A percentile compares a stretch with the other conserved stretches of the same genome.
phyloP scores from a whole-genome alignment of 1,140 invertebrate species.

The Venustaconcha ellipsiformis region DNA sequence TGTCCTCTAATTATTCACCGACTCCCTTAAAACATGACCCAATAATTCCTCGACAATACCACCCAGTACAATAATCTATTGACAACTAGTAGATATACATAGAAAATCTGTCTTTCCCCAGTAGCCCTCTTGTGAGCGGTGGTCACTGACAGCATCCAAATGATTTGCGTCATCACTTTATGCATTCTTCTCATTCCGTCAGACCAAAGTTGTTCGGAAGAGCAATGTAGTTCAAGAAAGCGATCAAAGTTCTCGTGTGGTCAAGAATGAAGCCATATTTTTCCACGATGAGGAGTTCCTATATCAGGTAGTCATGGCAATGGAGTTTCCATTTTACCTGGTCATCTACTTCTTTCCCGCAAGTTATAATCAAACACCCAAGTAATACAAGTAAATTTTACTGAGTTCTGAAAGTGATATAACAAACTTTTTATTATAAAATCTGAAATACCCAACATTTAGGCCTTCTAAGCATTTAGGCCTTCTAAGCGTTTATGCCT shows the following conservation, averaged over 20 bases:
- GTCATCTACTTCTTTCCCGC: conserved; percentile 1
- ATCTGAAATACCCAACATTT: neutral
- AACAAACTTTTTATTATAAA: neutral
- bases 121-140: no score
- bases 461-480: neutral
- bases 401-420: conserved; percentile 2
- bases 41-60: no score
- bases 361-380: neutral
- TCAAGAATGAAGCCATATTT: conserved; percentile 37
- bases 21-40: no score
- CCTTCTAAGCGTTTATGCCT: neutral
- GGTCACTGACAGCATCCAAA: no score
- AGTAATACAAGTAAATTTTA: neutral
- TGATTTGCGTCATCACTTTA: neutral
- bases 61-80: no score
- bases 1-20: no score
- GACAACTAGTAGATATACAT: no score
- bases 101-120: no score
- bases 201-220: conserved; percentile 12
- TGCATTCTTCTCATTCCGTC: conserved; percentile 4
- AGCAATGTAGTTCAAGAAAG: conserved; percentile 4
- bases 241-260: conserved; percentile 21
- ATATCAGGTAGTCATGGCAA: conserved; percentile 43
- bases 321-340: conserved; percentile 16
- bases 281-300: conserved; percentile 39